Base-by-base conservation (phyloP, 2,113 vertebrate genomes). In the Coturnix japonica region DNA sequence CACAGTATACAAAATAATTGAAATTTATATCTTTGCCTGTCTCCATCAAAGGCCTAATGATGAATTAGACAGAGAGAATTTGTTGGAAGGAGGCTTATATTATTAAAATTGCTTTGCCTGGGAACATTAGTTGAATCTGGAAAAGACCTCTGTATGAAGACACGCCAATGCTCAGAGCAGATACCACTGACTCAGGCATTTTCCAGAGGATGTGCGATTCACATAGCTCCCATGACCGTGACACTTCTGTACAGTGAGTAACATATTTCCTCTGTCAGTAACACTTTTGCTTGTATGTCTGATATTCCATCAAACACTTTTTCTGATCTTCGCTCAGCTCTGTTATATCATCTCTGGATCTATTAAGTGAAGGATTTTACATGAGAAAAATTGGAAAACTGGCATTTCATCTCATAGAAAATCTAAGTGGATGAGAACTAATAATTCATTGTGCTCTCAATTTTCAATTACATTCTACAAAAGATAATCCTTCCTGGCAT, bases 241-340 rank as follows among this genome's bases (percentile, higher is more conserved):
- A 93, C 64, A 74, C 46, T 73, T 89, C 21, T 74, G 51, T 47
- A 30, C 37, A 51, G 43, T 13, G 60, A 67, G 33, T 89, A 93
- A 73, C 75, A 73, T 67, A 65, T 71, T 95, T 96, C 87, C 85
- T 85, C 79, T 90, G 14, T 47, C 47, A 80, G 43, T 60, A 92
- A 91, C 89, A 83, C 81, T 83, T 93, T 9, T 25, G 85, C 65
- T 94, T 83, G 39, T 44, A 20, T 17, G 25, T 64, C 84, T 64
- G 19, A 7, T 71, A 59, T 23, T 89, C 70, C 47, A 70, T 26
- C 79, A 56, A 74, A 85, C n/a, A 73, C 69, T 90, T 51, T 59
- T 61, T 82, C 67, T 85, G 64, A 78, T 26, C 70, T 46, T 64
- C 30, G 22, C 15, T 66, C 73, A 18, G 33, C 76, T 88, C 39